Conservation (phyloP, 2,888 invertebrate species). For the Ophonus ardosiacus region DNA sequence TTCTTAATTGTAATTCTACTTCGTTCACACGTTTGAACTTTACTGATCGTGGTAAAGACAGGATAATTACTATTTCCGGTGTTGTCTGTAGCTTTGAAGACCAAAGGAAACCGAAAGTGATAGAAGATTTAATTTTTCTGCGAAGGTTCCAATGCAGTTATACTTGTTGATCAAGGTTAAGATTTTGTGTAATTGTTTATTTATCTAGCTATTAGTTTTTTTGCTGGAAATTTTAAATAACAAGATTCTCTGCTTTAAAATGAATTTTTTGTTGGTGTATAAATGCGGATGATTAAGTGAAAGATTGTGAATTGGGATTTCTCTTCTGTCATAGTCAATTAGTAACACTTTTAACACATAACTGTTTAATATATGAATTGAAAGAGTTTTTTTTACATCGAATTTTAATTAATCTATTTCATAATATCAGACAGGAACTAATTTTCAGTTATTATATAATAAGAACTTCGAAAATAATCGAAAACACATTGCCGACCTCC, state of each 20-base stretch:
- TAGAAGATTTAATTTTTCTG: slow-evolving; percentile 18
- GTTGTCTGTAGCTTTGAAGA: slow-evolving; percentile 7
- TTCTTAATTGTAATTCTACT: slow-evolving; percentile 22
- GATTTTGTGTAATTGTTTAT: slow-evolving; percentile 1
- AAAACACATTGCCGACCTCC: too few relatives aligned
- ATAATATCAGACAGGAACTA: too few relatives aligned
- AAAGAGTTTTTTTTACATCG: too few relatives aligned
- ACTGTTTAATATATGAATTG: too few relatives aligned
- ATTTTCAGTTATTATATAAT: too few relatives aligned
- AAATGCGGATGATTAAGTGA: slow-evolving; percentile 11
- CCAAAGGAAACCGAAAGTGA: slow-evolving; percentile 20
- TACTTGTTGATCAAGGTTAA: slow-evolving; percentile 24
- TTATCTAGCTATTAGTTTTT: neutral
- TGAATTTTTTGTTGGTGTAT: slow-evolving; percentile 1
- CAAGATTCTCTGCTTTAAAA: slow-evolving; percentile 4
- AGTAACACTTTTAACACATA: neutral
- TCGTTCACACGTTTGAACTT: slow-evolving; percentile 43
- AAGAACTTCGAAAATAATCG: too few relatives aligned
- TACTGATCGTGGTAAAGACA: slow-evolving; percentile 24
- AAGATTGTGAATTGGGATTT: slow-evolving; percentile 4
- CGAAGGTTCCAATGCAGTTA: slow-evolving; percentile 24
- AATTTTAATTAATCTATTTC: too few relatives aligned
- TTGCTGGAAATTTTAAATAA: slow-evolving; percentile 2
- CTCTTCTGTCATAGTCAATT: slow-evolving; percentile 5
- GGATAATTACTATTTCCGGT: slow-evolving; percentile 30